Conservation (phyloP, 2,113 vertebrate genomes). For the Bettongia penicillata region DNA sequence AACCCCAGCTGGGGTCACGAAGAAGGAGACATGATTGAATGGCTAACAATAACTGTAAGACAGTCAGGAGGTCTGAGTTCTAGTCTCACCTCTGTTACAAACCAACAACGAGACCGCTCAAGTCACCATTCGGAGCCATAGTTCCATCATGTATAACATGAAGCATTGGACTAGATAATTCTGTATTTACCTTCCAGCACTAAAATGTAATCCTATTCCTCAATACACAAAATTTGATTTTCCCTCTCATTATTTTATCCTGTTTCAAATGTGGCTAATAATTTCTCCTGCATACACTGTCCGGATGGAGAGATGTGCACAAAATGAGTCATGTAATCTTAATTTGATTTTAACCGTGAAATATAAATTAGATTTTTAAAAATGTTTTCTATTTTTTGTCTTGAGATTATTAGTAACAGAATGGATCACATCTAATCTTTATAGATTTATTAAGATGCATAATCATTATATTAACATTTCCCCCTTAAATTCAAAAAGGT, state of each 20-base stretch:
- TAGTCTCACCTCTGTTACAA: background rate
- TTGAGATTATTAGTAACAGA: constrained; percentile 1
- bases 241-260: background rate
- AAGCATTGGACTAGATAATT: background rate
- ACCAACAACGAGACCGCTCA: background rate
- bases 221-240: background rate
- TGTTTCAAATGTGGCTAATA: background rate
- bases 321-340: background rate
- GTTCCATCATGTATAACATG: background rate
- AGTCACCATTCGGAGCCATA: background rate
- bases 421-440: background rate
- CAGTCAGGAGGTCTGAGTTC: background rate
- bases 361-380: constrained; percentile 6
- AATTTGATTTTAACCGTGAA: background rate
- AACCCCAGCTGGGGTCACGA: too few relatives aligned
- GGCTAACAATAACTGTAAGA: background rate
- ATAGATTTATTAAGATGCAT: background rate
- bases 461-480: background rate
- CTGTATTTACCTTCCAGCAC: background rate
- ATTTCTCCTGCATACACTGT: background rate
- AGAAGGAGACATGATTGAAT: background rate
- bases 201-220: background rate
- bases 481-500: background rate
- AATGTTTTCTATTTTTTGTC: constrained; percentile 14
- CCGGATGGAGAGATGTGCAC: constrained; percentile 13